Conservation (phyloP, 2,797 vertebrate genomes). For the Odontamblyopus lacepedii region DNA sequence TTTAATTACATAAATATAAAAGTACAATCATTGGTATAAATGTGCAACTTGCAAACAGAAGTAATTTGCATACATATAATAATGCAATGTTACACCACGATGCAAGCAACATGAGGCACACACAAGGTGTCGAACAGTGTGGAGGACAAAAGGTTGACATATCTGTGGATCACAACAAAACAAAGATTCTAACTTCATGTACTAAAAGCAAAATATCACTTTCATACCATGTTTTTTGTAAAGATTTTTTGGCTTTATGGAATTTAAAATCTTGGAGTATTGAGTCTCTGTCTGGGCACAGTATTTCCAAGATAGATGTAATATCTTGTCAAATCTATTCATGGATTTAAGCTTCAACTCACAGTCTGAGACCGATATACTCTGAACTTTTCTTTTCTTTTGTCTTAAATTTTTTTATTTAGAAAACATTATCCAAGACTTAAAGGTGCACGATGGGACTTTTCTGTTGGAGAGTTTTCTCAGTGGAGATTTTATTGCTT, state of each 20-base stretch:
- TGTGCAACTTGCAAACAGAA: conserved; percentile 84
- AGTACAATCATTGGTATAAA: conserved; percentile 86
- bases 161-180: conserved; percentile 47
- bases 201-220: too few relatives aligned
- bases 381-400: not conserved
- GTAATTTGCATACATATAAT: conserved; percentile 76
- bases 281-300: not conserved
- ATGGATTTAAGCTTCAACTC: too few relatives aligned
- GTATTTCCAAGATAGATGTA: too few relatives aligned
- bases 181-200: too few relatives aligned
- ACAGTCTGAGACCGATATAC: too few relatives aligned
- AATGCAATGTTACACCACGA: conserved; percentile 71
- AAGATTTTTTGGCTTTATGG: not conserved
- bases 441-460: not conserved
- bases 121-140: conserved; percentile 31
- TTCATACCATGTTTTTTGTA: too few relatives aligned
- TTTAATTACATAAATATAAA: conserved; percentile 84
- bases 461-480: too few relatives aligned
- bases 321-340: too few relatives aligned
- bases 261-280: not conserved
- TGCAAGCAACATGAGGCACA: conserved; percentile 73
- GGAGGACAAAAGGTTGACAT: conserved; percentile 39
- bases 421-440: not conserved
- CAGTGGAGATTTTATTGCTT: too few relatives aligned
- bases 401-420: not conserved